Base-by-base conservation (phyloP, 2,797 vertebrate species). In the Triplophysa bombifrons region DNA sequence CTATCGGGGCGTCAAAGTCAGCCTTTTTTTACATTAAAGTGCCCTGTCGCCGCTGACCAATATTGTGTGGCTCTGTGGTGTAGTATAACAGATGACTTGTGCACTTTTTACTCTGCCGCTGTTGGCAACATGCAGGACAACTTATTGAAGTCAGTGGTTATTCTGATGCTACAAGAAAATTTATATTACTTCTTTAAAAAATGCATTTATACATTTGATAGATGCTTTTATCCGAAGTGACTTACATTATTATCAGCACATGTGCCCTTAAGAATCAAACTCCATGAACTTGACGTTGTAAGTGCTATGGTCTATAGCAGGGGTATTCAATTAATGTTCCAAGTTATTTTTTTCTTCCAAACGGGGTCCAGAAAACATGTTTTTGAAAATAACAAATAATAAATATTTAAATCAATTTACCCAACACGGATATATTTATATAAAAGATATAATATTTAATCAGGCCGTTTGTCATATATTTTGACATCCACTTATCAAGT, bases 61-160 rank as follows among this genome's bases (percentile, higher is more conserved):
- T 77, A 81, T 69, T 82, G 70, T 74, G 55, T 70, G 73, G 73
- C 72, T 75, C 70, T 74, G 46, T 80, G 83, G 72, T 85, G 75
- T 84, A 83, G 80, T 79, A 78, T 87, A 88, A 91, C 91, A 88
- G 84, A 91, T 90, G 88, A 87, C 72, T 50, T 25, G 65, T 76
- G 85, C 83, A 80, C 82, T 84, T 85, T 84, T 72, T 86, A 80
- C 85, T 85, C 84, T 76, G 55, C 84, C 80, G 65, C 72, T 88
- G 87, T 88, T 90, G 90, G 91, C 85, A 88, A 88, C 53, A 20
- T 79, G 85, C 77, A 84, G 79, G 83, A 69, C 86, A 74, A 82
- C 82, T 85, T 85, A 77, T 77, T 55, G 83, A 88, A 84, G 87
- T 89, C 87, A 86, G 70, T 4, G 27, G 27, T 41, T 63, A 71